Evolutionary conservation across 2,113 vertebrate genomes (phyloP).

Genomic region (Chaetodon auriga): DNA sequence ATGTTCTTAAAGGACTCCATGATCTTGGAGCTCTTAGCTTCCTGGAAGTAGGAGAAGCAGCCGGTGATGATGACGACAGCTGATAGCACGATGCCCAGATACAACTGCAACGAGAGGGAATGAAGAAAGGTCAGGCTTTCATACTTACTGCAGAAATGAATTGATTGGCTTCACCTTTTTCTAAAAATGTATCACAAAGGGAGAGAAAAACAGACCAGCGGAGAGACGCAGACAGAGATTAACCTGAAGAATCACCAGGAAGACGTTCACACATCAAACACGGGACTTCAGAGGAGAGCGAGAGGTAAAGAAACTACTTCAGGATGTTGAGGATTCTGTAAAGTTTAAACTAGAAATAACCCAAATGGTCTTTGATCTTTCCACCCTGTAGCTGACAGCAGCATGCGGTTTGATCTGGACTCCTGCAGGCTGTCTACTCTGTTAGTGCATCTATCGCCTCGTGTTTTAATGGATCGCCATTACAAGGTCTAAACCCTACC

Average conservation of each 20-base stretch:
- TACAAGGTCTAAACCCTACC: not conserved
- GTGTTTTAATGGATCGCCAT: constrained; percentile 1
- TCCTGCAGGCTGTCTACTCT: constrained; percentile 8
- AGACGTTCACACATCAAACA: not conserved
- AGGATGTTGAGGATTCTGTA: constrained; percentile 2
- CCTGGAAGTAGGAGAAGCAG: constrained; percentile 96
- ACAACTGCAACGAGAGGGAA: constrained; percentile 79
- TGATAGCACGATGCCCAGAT: constrained; percentile 92
- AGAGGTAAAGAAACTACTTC: constrained; percentile 22
- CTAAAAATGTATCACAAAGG: constrained; percentile 29
- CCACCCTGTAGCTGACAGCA: constrained; percentile 1
- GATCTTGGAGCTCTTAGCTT: constrained; percentile 95
- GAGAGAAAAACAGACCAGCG: not conserved
- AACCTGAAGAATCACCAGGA: not conserved
- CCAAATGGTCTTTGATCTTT: not conserved
- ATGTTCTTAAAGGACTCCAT: constrained; percentile 98
- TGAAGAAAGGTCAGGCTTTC: not conserved
- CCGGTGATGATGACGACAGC: constrained; percentile 93
- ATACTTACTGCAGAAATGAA: constrained; percentile 6
- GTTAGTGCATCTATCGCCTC: not conserved
- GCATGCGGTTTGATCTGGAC: constrained; percentile 11
- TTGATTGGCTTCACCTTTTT: constrained; percentile 7
- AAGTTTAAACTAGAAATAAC: constrained; percentile 38
- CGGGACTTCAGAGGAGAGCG: not conserved
- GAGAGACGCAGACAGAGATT: not conserved